phyloP scores from a whole-genome alignment of 2,797 vertebrate genomes.

The Pangasius mekongensis region DNA sequence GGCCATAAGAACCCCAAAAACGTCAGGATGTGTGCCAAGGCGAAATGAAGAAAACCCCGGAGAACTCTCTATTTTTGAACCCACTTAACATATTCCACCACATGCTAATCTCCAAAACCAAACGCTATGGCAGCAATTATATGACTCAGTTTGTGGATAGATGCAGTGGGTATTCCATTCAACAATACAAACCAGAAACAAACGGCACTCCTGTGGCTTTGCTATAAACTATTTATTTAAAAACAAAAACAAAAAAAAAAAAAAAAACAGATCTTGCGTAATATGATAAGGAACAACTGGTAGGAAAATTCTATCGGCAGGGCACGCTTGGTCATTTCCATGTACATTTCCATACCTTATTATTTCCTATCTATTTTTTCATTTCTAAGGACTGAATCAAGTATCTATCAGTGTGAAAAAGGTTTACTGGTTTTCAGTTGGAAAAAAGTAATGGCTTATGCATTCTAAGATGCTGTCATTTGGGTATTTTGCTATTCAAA shows the following conservation, averaged over 20 bases:
- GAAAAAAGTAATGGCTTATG: neutral
- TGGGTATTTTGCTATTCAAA: slow-evolving; percentile 19
- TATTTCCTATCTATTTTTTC: neutral
- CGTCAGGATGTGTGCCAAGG: slow-evolving; percentile 16
- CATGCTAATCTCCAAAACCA: slow-evolving; percentile 53
- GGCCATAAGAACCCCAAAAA: slow-evolving; percentile 32
- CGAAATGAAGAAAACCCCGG: slow-evolving; percentile 36
- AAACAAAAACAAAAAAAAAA: neutral
- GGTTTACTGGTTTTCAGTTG: neutral
- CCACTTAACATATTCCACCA: slow-evolving; percentile 46
- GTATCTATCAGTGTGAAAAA: neutral
- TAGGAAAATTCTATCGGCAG: slow-evolving; percentile 16
- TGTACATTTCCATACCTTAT: neutral
- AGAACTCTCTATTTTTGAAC: slow-evolving; percentile 32
- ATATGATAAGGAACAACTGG: slow-evolving; percentile 25
- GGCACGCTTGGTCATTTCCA: slow-evolving; percentile 6
- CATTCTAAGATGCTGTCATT: neutral
- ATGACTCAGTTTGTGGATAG: slow-evolving; percentile 53
- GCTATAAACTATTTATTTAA: neutral
- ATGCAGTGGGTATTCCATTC: slow-evolving; percentile 47
- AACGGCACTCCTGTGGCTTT: slow-evolving; percentile 7
- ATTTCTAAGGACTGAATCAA: neutral
- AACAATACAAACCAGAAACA: slow-evolving; percentile 21
- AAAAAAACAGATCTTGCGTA: neutral
- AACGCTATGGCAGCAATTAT: slow-evolving; percentile 54